A percentile compares a stretch with the other conserved stretches of the same genome.
Conservation (phyloP, 1,140 invertebrate genomes). For the Drosophila miranda region DNA sequence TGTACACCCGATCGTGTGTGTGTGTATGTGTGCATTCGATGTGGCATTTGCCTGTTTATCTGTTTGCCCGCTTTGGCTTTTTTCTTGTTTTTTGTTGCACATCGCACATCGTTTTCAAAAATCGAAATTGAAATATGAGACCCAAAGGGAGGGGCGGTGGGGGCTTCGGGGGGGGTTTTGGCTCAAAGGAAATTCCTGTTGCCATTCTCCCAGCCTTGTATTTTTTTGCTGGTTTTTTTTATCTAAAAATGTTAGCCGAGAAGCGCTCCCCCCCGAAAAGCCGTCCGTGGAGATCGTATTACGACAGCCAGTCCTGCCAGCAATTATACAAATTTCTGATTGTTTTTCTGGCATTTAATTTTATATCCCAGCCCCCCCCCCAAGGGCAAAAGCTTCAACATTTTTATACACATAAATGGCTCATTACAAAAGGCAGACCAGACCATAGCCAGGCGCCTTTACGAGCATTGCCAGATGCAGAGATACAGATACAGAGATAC, state of each 20-base stretch:
- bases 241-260: slow-evolving; percentile 28
- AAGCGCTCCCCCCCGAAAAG: slow-evolving; percentile 15
- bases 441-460: slow-evolving; percentile 30
- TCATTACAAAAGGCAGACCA: slow-evolving; percentile 56
- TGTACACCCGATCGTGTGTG: accelerated
- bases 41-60: slow-evolving; percentile 60
- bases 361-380: slow-evolving; percentile 11
- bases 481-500: neutral
- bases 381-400: slow-evolving; percentile 62
- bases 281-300: slow-evolving; percentile 19
- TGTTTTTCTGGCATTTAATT: slow-evolving; percentile 49
- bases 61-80: slow-evolving; percentile 58
- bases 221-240: slow-evolving; percentile 7
- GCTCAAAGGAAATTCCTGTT: neutral
- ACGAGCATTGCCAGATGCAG: slow-evolving; percentile 45
- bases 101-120: slow-evolving; percentile 75
- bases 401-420: slow-evolving; percentile 71
- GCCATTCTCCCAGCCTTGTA: slow-evolving; percentile 39
- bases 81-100: slow-evolving; percentile 46
- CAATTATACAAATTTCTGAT: slow-evolving; percentile 10
- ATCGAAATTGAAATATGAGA: slow-evolving; percentile 80
- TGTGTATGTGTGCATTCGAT: slow-evolving; percentile 33
- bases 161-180: too few species aligned
- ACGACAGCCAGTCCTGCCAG: slow-evolving; percentile 5
- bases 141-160: slow-evolving; percentile 9